These are phyloP conservation scores for Mobula hypostoma DNA, from an alignment of 2,113 vertebrate species.

Conservation along the genomic window DNA sequence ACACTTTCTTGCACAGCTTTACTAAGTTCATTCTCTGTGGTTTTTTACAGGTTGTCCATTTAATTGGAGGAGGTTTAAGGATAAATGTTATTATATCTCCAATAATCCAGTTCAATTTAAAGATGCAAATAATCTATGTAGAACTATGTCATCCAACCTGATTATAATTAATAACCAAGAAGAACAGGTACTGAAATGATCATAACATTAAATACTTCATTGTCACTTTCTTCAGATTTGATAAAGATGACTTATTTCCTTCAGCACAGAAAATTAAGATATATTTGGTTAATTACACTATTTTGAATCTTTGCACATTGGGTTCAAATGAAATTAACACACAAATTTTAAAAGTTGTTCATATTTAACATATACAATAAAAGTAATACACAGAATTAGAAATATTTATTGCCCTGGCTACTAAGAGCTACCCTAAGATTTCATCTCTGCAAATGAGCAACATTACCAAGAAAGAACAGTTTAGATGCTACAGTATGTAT, in stretches of 20 bases:
- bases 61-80: slow-evolving; percentile 73
- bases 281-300: background rate
- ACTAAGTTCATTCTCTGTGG: slow-evolving; percentile 24
- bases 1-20: background rate
- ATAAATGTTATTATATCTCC: slow-evolving; percentile 87
- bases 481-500: background rate
- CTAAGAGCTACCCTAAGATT: background rate
- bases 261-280: background rate
- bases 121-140: slow-evolving; percentile 69
- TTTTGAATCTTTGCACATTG: background rate
- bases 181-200: slow-evolving; percentile 68
- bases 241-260: background rate
- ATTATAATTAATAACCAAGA: slow-evolving; percentile 76
- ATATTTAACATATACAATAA: background rate
- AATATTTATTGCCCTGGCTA: background rate
- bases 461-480: background rate
- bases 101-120: slow-evolving; percentile 69
- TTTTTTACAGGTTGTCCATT: slow-evolving; percentile 65
- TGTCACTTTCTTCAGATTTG: background rate
- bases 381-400: background rate
- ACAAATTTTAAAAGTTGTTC: background rate
- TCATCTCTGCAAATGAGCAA: too few species aligned
- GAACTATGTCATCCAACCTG: slow-evolving; percentile 62
- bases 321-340: background rate
- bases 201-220: slow-evolving; percentile 6